Evolutionary conservation across 1,140 invertebrate species (phyloP), one percentile per base, ranked within the genome.

Genomic region (Scaptomyza montana): DNA sequence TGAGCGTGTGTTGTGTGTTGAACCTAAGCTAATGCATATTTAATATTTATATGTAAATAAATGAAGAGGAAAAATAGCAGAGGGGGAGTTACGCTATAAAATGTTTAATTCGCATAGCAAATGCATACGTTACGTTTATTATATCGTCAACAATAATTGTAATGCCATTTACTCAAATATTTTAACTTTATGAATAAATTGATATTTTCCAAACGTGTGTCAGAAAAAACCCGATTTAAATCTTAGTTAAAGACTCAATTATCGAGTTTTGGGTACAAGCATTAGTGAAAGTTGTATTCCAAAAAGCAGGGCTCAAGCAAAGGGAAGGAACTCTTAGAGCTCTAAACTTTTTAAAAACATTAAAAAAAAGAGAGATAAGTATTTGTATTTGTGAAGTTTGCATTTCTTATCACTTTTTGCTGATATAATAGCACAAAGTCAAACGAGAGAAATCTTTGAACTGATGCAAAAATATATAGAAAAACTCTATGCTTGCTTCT

Each of bases 11-110:
- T 25, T 43, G 39, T 43, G 39, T 43, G 39, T 74, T 77, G 70
- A 81, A 70, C 49, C 79, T 54, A 53, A 72, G 70, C 68, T 85
- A 85, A 85, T 85, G 81, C 78, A 87, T 87, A 85, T 87, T 87
- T 85, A 85, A 85, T 87, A 85, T 87, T 79, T 62, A 78, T 61
- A 66, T 76, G 43, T 63, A 64, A 68, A 65, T 51, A 65, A 46
- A 50, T 46, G 30, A n/a, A 46, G 59, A 71, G 76, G 64, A 66
- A 57, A 65, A 69, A 66, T 21, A 19, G 13, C 28, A 10, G 41
- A 12, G 19, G 0, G 3, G 3, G 47, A 9, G 36, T 19, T 8
- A 7, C 2, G 53, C 36, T 25, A 36, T 25, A 39, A 73, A 77
- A 73, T 74, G 62, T 60, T 87, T 64, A 78, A 74, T 81, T 75